Conservation (phyloP, 2,113 vertebrate species). For the Polypterus bichir region DNA sequence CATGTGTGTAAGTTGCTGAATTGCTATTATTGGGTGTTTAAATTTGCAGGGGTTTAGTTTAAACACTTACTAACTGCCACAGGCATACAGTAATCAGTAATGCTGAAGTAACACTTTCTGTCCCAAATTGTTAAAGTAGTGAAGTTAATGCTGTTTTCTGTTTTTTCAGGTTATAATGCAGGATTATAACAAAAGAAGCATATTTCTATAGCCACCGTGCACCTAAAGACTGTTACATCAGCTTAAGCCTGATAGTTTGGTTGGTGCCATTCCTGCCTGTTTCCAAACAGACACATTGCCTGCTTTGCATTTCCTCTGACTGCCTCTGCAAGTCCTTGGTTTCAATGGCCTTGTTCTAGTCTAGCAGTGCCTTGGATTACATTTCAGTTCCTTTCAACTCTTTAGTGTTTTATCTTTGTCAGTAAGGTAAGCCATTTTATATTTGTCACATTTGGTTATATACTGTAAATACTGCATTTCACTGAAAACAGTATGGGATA, state of each 20-base stretch:
- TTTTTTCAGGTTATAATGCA: conserved; percentile 79
- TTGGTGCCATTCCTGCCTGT: conserved; percentile 50
- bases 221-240: conserved; percentile 87
- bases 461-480: too few species aligned
- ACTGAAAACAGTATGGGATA: too few species aligned
- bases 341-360: conserved; percentile 34
- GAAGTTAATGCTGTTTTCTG: neutral
- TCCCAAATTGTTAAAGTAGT: too few species aligned
- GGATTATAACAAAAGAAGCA: conserved; percentile 85
- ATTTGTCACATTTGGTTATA: too few species aligned
- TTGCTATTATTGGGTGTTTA: too few species aligned
- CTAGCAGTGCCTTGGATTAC: conserved; percentile 37
- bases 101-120: neutral
- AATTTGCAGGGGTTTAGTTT: too few species aligned
- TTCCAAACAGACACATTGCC: conserved; percentile 30
- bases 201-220: conserved; percentile 86
- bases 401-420: conserved; percentile 30
- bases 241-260: conserved; percentile 90
- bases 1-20: too few species aligned
- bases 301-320: conserved; percentile 49
- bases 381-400: conserved; percentile 24
- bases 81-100: too few species aligned
- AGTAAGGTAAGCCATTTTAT: conserved; percentile 52
- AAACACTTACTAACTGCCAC: too few species aligned
- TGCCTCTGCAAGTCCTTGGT: conserved; percentile 34